These are phyloP conservation scores for Thunnus maccoyii DNA, from an alignment of 2,113 vertebrate species.

Conservation along the genomic window DNA sequence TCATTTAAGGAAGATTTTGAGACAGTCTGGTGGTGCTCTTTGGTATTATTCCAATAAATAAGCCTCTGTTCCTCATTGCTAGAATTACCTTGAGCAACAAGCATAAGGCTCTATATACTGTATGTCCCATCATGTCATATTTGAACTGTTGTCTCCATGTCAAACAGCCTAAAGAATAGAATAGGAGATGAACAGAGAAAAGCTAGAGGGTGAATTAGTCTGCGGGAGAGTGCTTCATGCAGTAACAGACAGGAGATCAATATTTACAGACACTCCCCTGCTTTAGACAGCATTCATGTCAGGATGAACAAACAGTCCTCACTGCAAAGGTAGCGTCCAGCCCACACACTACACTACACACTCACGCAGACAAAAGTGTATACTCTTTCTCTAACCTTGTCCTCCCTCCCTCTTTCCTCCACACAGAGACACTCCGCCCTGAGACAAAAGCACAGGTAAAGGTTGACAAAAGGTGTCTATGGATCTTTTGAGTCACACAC, in stretches of 20 bases:
- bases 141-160: constrained; percentile 64
- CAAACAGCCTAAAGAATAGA: constrained; percentile 67
- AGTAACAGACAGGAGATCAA: constrained; percentile 78
- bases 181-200: constrained; percentile 48
- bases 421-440: constrained; percentile 52
- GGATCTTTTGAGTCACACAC: constrained; percentile 75
- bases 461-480: constrained; percentile 83
- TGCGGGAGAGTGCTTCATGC: constrained; percentile 66
- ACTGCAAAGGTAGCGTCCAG: constrained; percentile 69
- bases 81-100: constrained; percentile 7
- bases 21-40: neutral
- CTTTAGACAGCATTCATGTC: constrained; percentile 80
- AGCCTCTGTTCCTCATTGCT: neutral
- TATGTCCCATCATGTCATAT: constrained; percentile 51
- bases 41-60: constrained; percentile 1
- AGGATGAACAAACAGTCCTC: constrained; percentile 71
- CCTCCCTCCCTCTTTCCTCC: neutral
- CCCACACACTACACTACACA: constrained; percentile 60
- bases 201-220: constrained; percentile 63
- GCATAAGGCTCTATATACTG: constrained; percentile 3
- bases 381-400: constrained; percentile 34
- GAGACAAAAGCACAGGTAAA: constrained; percentile 79
- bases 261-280: constrained; percentile 81
- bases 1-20: constrained; percentile 2
- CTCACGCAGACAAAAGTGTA: constrained; percentile 45